Base-by-base conservation (phyloP, 2,113 vertebrate species). In the Indri indri region DNA sequence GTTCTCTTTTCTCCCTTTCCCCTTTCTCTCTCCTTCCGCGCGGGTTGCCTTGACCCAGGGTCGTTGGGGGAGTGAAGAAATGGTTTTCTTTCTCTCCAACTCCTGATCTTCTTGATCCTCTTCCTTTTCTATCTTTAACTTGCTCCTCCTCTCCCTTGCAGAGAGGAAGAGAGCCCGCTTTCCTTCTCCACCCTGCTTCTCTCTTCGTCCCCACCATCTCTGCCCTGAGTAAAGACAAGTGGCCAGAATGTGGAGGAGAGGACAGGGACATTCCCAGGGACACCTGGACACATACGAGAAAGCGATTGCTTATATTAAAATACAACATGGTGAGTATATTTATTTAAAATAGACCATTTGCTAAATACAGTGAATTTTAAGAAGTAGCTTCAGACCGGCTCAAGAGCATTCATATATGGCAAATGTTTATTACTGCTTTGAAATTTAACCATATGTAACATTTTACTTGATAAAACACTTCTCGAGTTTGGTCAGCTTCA, bases 391-490 rank as follows among this genome's bases (percentile, higher is more conserved):
- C 47, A 88, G 42, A 57, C 47, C 63, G 25, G 4, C 42, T 79
- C 32, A 30, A 95, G 3, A 14, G 6, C 68, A 88, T 88, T 88
- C 80, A 84, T 77, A 80, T n/a, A 82, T 59, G 79, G 85, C 47
- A 76, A 77, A 85, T 16, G 4, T 74, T 93, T 88, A 84, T 68
- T 90, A 76, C 13, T 91, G 7, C 40, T 79, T 87, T 88, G 37
- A 95, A 90, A 91, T 63, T 34, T 89, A 93, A 70, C 23, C 20
- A 54, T 50, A 74, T 84, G 37, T 45, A 91, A 57, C 50, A 32
- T 76, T 97, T 94, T 68, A 45, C 54, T 54, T 76, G 81, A 68
- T 54, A 52, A 84, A 96, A 84, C 70, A 30, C 25, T 93, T 76
- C 76, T 70, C 45, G 37, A 37, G 47, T 74, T 88, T 1, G 9